Percentiles rank a stretch among this genome's conserved stretches.
phyloP scores from a whole-genome alignment of 1,140 invertebrate genomes.

The Pemphigus obesinymphae region DNA sequence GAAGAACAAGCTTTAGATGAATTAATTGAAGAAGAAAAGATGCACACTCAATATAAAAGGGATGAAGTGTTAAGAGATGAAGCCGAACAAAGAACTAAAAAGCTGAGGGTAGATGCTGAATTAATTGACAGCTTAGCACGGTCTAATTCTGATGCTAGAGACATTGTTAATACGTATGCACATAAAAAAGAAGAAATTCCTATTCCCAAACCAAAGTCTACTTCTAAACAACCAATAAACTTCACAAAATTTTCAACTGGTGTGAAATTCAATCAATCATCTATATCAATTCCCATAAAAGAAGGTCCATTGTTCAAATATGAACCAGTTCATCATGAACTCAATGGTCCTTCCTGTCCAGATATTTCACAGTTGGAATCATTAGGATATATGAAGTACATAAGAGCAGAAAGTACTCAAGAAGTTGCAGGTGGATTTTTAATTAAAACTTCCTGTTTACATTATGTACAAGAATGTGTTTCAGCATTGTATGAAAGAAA shows the following conservation, averaged over 20 bases:
- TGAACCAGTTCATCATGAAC: conserved; percentile 55
- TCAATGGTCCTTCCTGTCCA: conserved; percentile 72
- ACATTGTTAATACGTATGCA: conserved; percentile 56
- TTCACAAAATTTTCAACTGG: conserved; percentile 73
- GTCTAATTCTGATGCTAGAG: conserved; percentile 64
- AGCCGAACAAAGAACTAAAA: conserved; percentile 72
- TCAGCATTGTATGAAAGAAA: conserved; percentile 19
- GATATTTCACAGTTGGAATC: conserved; percentile 59
- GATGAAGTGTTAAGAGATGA: conserved; percentile 55
- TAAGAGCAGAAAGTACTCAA: conserved; percentile 63
- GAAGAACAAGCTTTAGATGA: conserved; percentile 79
- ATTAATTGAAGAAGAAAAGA: conserved; percentile 68
- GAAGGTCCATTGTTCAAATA: conserved; percentile 72
- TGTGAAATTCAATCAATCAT: conserved; percentile 57
- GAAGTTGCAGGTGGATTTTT: conserved; percentile 87
- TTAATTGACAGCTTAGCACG: conserved; percentile 92
- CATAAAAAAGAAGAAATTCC: conserved; percentile 47
- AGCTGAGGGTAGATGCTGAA: conserved; percentile 79
- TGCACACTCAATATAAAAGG: conserved; percentile 49
- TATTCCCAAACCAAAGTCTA: conserved; percentile 48
- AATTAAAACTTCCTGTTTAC: conserved; percentile 84
- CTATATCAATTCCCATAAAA: conserved; percentile 61
- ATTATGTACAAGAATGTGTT: conserved; percentile 54
- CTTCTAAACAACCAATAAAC: conserved; percentile 50
- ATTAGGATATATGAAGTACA: conserved; percentile 70